A percentile compares a stretch with the other conserved stretches of the same genome.
Evolutionary conservation across 2,797 vertebrate genomes (phyloP).

Genomic region (Clarias fuscus): DNA sequence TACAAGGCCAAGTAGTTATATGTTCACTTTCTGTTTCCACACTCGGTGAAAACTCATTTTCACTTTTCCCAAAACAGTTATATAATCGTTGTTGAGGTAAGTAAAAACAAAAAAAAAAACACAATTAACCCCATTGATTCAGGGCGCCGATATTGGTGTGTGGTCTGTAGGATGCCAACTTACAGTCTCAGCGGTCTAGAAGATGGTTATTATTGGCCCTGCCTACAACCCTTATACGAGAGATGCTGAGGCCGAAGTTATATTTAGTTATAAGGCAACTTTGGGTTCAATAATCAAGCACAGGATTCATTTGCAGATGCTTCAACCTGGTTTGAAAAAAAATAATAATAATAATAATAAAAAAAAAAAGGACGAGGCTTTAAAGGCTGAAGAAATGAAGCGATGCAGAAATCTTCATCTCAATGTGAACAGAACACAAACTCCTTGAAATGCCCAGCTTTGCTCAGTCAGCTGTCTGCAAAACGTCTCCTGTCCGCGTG

Average conservation of each 20-base stretch:
- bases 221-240: background rate
- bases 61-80: slow-evolving; percentile 8
- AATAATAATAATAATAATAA: too few relatives aligned
- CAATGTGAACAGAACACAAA: slow-evolving; percentile 7
- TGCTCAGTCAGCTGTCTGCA: slow-evolving; percentile 6
- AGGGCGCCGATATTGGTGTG: background rate
- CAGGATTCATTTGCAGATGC: slow-evolving; percentile 24
- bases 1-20: slow-evolving; percentile 31
- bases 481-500: slow-evolving; percentile 9
- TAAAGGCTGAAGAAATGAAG: slow-evolving; percentile 20
- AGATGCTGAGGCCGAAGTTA: slow-evolving; percentile 1
- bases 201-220: slow-evolving; percentile 15
- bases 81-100: slow-evolving; percentile 10
- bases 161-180: slow-evolving; percentile 26
- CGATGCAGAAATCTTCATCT: slow-evolving; percentile 23
- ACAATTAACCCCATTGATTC: slow-evolving; percentile 7
- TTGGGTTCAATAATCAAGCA: slow-evolving; percentile 20
- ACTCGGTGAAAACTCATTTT: background rate
- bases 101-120: background rate
- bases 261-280: slow-evolving; percentile 28
- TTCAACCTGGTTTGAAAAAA: background rate
- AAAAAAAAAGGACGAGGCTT: background rate
- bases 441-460: slow-evolving; percentile 10
- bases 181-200: background rate
- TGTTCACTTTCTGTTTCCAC: slow-evolving; percentile 15